Base-by-base conservation (phyloP, 37 sponge, comb jelly and placozoan species). In the Cliona cf. orientalis region DNA sequence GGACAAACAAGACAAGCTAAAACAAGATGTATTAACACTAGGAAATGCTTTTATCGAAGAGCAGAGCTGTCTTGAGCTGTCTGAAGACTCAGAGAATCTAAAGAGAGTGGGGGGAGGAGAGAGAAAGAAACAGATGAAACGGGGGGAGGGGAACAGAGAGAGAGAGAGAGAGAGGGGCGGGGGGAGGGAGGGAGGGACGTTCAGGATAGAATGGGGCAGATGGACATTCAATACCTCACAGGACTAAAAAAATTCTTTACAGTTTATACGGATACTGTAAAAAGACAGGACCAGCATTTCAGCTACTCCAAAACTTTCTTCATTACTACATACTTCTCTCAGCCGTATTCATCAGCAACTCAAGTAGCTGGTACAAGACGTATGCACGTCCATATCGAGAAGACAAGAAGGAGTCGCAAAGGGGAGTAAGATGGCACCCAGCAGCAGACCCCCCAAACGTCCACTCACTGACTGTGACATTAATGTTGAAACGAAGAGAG, bases 41-140 rank as follows among this genome's bases (percentile, higher is more conserved):
- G 17, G 63, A 9, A 62, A 62, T 62, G 63, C 63, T n/a, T 62
- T 62, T 26, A 62, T 62, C 23, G 63, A 62, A 62, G 63, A 62
- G n/a, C n/a, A n/a, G n/a, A n/a, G n/a, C n/a, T n/a, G n/a, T n/a
- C n/a, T n/a, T n/a, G n/a, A n/a, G n/a, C n/a, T n/a, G n/a, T n/a
- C n/a, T n/a, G n/a, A n/a, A n/a, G n/a, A n/a, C n/a, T n/a, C n/a
- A n/a, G n/a, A n/a, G n/a, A n/a, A n/a, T n/a, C n/a, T n/a, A n/a
- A n/a, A n/a, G n/a, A n/a, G n/a, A n/a, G n/a, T n/a, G n/a, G n/a
- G n/a, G 11, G 63, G 11, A 26, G 26, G 23, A 62, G 25, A 62
- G 6, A 62, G 63, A 62, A 62, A 7, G 23, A 14, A 62, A 62
- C 63, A 62, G 7, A 26, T 62, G 17, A n/a, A n/a, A n/a, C n/a